Evolutionary conservation across 2,113 vertebrate genomes (phyloP).

Genomic region (Apus apus): DNA sequence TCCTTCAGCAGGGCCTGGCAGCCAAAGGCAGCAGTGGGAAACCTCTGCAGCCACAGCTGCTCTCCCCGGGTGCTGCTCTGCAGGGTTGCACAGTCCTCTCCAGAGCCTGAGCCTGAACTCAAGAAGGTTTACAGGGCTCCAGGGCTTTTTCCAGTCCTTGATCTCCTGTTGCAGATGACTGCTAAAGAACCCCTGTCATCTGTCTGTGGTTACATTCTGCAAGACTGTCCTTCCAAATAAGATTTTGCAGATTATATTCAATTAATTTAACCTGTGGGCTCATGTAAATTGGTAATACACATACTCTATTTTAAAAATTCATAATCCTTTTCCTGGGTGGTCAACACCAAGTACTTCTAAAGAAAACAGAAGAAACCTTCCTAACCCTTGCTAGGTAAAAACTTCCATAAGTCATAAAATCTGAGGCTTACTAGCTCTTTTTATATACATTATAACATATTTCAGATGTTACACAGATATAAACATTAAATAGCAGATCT

Average conservation of each 20-base stretch:
- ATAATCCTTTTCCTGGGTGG: not conserved
- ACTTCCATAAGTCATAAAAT: not conserved
- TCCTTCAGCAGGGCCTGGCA: not conserved
- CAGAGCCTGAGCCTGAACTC: not conserved
- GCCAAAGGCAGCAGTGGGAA: accelerated
- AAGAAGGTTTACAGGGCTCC: not conserved
- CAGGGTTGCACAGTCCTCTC: not conserved
- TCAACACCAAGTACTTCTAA: not conserved
- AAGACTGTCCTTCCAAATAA: not conserved
- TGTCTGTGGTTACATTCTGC: not conserved
- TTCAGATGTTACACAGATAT: not conserved
- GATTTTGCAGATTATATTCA: not conserved
- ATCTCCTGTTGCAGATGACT: not conserved
- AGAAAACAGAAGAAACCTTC: not conserved
- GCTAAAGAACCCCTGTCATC: not conserved
- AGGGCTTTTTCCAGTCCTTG: not conserved
- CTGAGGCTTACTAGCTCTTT: not conserved
- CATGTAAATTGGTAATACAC: not conserved
- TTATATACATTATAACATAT: not conserved
- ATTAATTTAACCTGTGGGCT: not conserved
- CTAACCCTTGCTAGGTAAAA: not conserved
- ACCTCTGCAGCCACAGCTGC: not conserved
- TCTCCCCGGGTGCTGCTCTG: not conserved
- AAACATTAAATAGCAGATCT: not conserved
- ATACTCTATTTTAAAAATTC: not conserved